These are phyloP conservation scores for Graphium colonna DNA, from an alignment of 2,888 invertebrate species.

Conservation along the genomic window DNA sequence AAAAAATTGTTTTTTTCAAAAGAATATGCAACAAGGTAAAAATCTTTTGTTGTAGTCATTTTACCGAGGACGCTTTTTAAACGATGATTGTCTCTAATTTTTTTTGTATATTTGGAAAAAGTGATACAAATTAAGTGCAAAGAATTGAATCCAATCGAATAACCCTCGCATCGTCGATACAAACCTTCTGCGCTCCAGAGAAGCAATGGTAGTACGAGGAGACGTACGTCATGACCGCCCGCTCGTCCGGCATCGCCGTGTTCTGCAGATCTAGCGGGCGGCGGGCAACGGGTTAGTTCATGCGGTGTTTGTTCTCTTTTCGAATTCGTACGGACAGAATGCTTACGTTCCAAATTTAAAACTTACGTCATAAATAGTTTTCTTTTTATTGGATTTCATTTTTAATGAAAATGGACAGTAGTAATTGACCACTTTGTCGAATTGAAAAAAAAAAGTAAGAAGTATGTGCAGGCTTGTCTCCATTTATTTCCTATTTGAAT, in stretches of 20 bases:
- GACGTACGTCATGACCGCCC: slow-evolving; percentile 99
- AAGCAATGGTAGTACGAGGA: slow-evolving; percentile 99
- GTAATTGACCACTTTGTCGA: no score
- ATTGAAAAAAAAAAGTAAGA: no score
- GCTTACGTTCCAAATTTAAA: slow-evolving; percentile 16
- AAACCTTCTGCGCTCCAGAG: slow-evolving; percentile 99
- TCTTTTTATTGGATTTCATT: no score
- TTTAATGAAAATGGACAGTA: no score
- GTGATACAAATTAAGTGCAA: not conserved
- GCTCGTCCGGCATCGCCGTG: slow-evolving; percentile 99
- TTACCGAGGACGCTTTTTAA: no score
- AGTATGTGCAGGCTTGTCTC: no score
- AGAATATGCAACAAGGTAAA: no score
- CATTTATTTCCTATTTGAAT: no score
- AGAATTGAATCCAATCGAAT: not conserved
- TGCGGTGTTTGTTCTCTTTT: slow-evolving; percentile 52
- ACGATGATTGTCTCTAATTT: no score
- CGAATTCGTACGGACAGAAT: slow-evolving; percentile 12
- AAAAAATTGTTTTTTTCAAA: no score
- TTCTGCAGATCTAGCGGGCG: slow-evolving; percentile 94
- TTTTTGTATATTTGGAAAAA: no score
- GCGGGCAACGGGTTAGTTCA: slow-evolving; percentile 71
- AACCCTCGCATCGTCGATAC: slow-evolving; percentile 7
- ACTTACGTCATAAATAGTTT: not conserved
- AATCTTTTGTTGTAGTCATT: no score